A percentile compares a stretch with the other conserved stretches of the same genome.
Evolutionary conservation across 2,797 vertebrate genomes (phyloP).

Genomic region (Periophthalmus magnuspinnatus): DNA sequence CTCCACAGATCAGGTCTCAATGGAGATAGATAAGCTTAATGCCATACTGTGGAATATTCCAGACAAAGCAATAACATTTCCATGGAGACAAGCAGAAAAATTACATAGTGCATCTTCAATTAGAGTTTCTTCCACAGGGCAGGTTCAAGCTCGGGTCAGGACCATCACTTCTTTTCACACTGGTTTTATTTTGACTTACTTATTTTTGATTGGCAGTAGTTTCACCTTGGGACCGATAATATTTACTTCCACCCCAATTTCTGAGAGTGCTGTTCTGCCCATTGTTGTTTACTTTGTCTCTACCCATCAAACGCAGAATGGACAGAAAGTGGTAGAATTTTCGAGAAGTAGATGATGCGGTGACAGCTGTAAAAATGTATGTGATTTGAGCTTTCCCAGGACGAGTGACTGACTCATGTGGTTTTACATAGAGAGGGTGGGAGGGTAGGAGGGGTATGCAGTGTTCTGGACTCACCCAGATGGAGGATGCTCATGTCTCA

Average conservation of each 20-base stretch:
- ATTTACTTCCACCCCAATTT: neutral
- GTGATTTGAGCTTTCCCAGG: neutral
- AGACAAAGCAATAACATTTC: no score
- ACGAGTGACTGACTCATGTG: neutral
- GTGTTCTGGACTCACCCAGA: no score
- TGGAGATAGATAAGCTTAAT: no score
- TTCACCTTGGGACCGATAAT: neutral
- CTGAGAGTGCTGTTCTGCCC: neutral
- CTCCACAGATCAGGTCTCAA: no score
- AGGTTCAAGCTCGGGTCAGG: neutral
- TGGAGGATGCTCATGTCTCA: no score
- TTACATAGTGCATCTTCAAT: no score
- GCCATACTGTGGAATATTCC: no score
- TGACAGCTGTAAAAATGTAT: neutral
- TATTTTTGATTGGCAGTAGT: neutral
- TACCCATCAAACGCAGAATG: neutral
- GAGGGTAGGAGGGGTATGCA: no score
- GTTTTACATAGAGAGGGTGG: no score
- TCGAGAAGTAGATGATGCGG: neutral
- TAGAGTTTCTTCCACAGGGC: neutral
- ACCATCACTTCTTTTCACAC: neutral
- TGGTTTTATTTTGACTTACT: neutral
- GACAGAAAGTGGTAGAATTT: neutral
- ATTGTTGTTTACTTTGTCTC: neutral
- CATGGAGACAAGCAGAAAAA: no score